A percentile compares a stretch with the other conserved stretches of the same genome.
These are phyloP conservation scores for Caenorhabditis japonica DNA, from an alignment of 2,888 invertebrate genomes.

Conservation along the genomic window DNA sequence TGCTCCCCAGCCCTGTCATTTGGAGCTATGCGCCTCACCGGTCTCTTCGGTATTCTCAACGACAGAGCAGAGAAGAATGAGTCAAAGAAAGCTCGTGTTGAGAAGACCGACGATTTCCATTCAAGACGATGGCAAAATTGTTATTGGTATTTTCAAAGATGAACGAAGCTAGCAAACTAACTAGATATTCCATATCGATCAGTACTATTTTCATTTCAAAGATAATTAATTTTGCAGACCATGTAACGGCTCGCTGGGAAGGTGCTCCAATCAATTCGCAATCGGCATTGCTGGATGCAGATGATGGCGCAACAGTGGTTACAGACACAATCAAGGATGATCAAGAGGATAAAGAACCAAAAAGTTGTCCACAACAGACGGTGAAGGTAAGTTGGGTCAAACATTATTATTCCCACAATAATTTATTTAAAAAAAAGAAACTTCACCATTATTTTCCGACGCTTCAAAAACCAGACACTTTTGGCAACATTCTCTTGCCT, in stretches of 20 bases:
- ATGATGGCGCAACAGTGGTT: conserved; percentile 75
- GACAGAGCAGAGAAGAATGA: conserved; percentile 51
- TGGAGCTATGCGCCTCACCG: conserved; percentile 61
- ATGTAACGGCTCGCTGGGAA: conserved; percentile 75
- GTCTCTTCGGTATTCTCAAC: conserved; percentile 69
- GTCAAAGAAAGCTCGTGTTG: conserved; percentile 55
- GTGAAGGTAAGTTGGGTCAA: conserved; percentile 68
- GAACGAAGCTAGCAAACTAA: neutral
- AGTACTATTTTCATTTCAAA: too few species aligned
- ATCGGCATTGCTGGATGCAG: conserved; percentile 71
- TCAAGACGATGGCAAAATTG: conserved; percentile 74
- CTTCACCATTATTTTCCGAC: conserved; percentile 5
- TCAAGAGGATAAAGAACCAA: conserved; percentile 67
- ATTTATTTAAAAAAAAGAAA: too few species aligned
- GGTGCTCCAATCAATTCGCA: conserved; percentile 71
- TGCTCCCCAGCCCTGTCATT: conserved; percentile 6
- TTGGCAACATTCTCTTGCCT: conserved; percentile 29
- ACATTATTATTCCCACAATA: too few species aligned
- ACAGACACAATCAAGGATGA: conserved; percentile 76
- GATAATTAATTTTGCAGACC: conserved; percentile 66
- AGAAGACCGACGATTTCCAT: conserved; percentile 75
- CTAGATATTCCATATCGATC: neutral
- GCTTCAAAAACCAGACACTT: too few species aligned
- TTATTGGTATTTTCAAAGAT: conserved; percentile 76
- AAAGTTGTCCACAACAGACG: conserved; percentile 73